Percentiles rank a stretch among this genome's conserved stretches.
phyloP scores from a whole-genome alignment of 2,797 vertebrate genomes.

The Helarctos malayanus region DNA sequence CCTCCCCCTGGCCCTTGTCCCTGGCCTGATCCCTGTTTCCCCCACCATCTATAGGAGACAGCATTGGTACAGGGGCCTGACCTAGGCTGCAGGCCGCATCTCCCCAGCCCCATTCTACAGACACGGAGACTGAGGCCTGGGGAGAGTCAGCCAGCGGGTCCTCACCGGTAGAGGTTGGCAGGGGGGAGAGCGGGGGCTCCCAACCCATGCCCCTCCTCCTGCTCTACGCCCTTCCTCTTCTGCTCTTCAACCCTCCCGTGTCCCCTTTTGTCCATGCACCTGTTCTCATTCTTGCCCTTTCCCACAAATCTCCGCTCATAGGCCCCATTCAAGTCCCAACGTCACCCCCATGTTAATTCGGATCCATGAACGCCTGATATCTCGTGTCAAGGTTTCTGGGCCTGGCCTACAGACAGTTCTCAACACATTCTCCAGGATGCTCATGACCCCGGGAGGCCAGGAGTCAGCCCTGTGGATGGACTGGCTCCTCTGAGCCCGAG shows the following conservation, averaged over 20 bases:
- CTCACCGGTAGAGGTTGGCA: background rate
- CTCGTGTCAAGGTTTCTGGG: background rate
- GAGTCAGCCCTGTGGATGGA: background rate
- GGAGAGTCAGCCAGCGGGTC: no score
- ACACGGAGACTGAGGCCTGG: background rate
- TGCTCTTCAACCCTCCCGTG: background rate
- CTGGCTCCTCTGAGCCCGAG: rapidly evolving
- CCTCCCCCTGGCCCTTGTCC: background rate
- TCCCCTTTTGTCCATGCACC: background rate
- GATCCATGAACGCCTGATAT: background rate
- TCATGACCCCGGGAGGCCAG: background rate
- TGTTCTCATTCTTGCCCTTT: no score
- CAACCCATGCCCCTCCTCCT: background rate
- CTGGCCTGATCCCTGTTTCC: background rate
- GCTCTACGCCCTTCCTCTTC: background rate
- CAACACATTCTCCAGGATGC: background rate
- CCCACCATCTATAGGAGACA: rapidly evolving
- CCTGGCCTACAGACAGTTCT: background rate
- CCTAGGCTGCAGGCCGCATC: background rate
- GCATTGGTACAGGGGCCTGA: background rate
- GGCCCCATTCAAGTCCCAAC: background rate
- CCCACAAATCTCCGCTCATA: background rate
- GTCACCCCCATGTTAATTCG: background rate
- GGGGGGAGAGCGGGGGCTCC: background rate
- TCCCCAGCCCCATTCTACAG: background rate